Evolutionary conservation across 2,113 vertebrate genomes (phyloP), one percentile per base, ranked within the genome.

Genomic region (Micronycteris hirsuta): DNA sequence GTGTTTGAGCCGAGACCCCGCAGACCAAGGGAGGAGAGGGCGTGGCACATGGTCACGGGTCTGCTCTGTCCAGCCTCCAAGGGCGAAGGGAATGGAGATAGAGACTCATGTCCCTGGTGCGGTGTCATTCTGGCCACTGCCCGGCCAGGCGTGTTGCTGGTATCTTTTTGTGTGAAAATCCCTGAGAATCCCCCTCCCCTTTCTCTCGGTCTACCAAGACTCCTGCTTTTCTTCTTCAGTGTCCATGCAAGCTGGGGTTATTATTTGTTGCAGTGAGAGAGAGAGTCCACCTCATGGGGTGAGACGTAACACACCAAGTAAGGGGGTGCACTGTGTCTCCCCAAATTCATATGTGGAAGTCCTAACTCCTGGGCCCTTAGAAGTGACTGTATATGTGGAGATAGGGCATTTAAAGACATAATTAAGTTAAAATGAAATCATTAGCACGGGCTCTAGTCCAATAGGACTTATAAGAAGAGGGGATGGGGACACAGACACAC

Each of bases 261-360:
- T 13, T 33, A 12, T 43, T 70, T 49, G 2, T 2, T 26, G 33
- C 61, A 1, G 56, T 5, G 47, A 45, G 61, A 56, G 61, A 56
- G 20, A 56, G 20, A 45, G 2, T 6, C 20, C 54, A n/a, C 41
- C 1, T 11, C 24, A 7, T 0, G 7, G 65, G 15, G 3, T 20
- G 22, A 26, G 28, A 36, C n/a, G 41, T 20, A 3, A 36, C 26
- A 7, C 7, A 9, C 41, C 14, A 8, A 24, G 41, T 3, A 11
- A 31, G 43, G 0, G 17, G 5, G 24, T 16, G 54, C 22, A 8
- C 3, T 26, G 68, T 2, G 43, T 26, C 33, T 31, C 8, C 2
- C 7, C 11, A 36, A 28, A 17, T 33, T 13, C n/a, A 38, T 8
- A 43, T 3, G 3, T 1, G 43, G 58, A 54, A 1, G 6, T 31